Evolutionary conservation across 2,888 invertebrate genomes (phyloP), one percentile per base, ranked within the genome.

Genomic region (Tenthredo distinguenda): DNA sequence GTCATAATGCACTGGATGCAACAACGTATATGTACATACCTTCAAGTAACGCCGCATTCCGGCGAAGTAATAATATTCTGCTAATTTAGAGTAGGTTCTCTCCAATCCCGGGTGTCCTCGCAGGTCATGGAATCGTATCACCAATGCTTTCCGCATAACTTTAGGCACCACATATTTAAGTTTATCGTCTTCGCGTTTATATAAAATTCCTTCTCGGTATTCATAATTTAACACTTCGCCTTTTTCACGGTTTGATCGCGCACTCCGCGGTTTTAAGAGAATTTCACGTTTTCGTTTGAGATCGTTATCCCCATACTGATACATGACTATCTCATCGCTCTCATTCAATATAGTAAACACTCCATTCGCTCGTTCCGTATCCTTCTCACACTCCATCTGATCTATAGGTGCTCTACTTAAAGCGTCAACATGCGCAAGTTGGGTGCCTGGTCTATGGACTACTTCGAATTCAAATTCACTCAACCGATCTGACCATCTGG

Each of bases 1-100:
- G 74, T 87, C 55, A 88, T 40, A 6, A 87, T 85, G 85, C 90
- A 91, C n/a, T 90, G 86, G 0, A 90, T 34, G 83, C 90, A 91
- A 7, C 84, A 72, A 0, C 58, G 10, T 31, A 90, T 87, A 84
- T 88, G 88, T 7, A n/a, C n/a, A n/a, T n/a, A 74, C 34, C 50
- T 85, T 76, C 0, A 89, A 76, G 84, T 90, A 90, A 7, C 87
- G 79, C n/a, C 79, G 55, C 85, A 89, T 85, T 2, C 86, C 77
- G 0, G 87, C 86, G 65, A 90, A 90, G 74, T 88, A 89, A 84
- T 90, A 91, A 31, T 83, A 76, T 6, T 86, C 15, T 0, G 68
- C 40, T 43, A 90, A 85, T 65, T 71, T 34, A 9, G 62, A 65
- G 1, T 87, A 9, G 15, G 87, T 88, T 74, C 87, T 74, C 2